Percentiles rank a stretch among this genome's conserved stretches.
These are phyloP conservation scores for Eupelmus urozonus DNA, from an alignment of 2,888 invertebrate genomes.

Conservation along the genomic window DNA sequence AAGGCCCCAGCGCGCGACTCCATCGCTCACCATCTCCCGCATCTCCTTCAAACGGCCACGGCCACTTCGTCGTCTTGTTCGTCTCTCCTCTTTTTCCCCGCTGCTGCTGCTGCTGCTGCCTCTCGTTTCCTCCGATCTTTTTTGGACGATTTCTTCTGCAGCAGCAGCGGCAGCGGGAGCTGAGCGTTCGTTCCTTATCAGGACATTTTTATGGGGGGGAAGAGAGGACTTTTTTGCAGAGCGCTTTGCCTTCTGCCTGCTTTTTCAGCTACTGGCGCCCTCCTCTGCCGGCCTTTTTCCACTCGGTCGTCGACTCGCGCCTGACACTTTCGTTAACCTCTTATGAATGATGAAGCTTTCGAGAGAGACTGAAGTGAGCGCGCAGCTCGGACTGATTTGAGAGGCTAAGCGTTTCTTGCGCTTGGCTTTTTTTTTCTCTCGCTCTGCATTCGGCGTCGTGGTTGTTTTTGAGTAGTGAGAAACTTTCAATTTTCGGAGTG, in stretches of 20 bases:
- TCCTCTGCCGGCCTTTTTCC: neutral
- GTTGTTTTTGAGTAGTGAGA: neutral
- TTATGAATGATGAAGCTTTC: conserved; percentile 42
- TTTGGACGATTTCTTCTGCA: conserved; percentile 33
- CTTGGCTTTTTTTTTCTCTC: conserved; percentile 2
- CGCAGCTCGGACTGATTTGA: conserved; percentile 8
- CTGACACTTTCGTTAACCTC: conserved; percentile 49
- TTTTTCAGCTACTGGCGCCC: conserved; percentile 55
- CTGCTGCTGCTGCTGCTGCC: neutral
- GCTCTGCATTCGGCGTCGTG: neutral
- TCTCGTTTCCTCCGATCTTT: neutral
- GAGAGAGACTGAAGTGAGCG: conserved; percentile 5
- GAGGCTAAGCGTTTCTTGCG: neutral
- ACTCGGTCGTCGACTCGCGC: neutral
- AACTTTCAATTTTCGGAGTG: neutral
- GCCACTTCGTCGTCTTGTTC: conserved; percentile 26
- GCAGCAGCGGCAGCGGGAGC: no score
- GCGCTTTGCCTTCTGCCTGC: conserved; percentile 27
- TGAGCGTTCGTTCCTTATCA: conserved; percentile 64
- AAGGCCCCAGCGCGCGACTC: conserved; percentile 21
- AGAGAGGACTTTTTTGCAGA: conserved; percentile 60
- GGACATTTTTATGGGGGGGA: conserved; percentile 69
- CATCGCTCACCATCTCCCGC: conserved; percentile 45
- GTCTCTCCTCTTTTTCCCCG: neutral
- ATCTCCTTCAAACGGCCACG: conserved; percentile 37